Percentiles rank a stretch among this genome's conserved stretches.
Evolutionary conservation across 2,113 vertebrate species (phyloP).

Genomic region (Solea solea): DNA sequence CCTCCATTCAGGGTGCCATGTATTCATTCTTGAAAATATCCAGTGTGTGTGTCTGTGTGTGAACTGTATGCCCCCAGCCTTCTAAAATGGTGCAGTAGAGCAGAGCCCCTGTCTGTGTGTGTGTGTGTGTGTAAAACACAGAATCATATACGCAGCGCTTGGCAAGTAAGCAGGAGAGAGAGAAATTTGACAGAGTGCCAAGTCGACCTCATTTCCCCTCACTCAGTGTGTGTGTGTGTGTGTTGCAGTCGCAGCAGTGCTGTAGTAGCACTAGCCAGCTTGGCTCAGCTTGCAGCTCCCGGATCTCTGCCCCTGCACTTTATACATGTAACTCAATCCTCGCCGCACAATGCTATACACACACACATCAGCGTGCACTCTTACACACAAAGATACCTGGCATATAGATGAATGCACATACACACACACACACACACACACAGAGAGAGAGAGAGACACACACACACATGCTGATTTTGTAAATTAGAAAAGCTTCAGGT

Average conservation of each 20-base stretch:
- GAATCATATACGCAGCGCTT: conserved; percentile 64
- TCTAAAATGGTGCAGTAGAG: conserved; percentile 72
- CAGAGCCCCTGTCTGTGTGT: conserved; percentile 51
- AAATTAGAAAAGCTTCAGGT: conserved; percentile 33
- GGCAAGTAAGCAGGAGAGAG: conserved; percentile 48
- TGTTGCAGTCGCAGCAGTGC: conserved; percentile 65
- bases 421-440: background rate
- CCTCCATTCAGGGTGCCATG: conserved; percentile 4
- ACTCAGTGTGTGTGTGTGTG: conserved; percentile 43
- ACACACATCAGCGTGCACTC: background rate
- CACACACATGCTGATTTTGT: background rate
- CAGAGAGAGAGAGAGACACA: too few species aligned
- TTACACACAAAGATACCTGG: conserved; percentile 1
- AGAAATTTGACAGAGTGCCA: conserved; percentile 70
- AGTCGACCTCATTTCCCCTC: conserved; percentile 74
- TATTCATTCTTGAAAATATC: conserved; percentile 19
- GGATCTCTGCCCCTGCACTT: conserved; percentile 70
- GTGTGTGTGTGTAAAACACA: conserved; percentile 47
- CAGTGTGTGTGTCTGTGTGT: conserved; percentile 16
- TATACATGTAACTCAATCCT: conserved; percentile 75
- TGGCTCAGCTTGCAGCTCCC: conserved; percentile 62
- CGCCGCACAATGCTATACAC: conserved; percentile 25
- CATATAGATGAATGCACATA: conserved; percentile 7
- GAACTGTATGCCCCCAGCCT: conserved; percentile 40
- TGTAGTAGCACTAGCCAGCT: conserved; percentile 62